Evolutionary conservation across 2,888 invertebrate genomes (phyloP).

Genomic region (Aradus depressus): DNA sequence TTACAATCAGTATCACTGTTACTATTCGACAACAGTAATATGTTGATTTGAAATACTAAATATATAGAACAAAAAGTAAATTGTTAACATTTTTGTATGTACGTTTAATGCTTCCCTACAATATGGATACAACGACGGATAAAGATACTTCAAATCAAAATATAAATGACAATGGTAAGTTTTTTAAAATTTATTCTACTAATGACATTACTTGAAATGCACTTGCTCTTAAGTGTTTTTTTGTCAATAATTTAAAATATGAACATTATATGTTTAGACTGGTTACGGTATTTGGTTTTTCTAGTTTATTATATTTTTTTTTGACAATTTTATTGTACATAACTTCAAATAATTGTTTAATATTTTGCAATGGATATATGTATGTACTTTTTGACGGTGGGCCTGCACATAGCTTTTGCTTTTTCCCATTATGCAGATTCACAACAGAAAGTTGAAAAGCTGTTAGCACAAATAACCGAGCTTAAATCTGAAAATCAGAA

Average conservation of each 20-base stretch:
- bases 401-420: constrained; percentile 21
- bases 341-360: constrained; percentile 7
- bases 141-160: constrained; percentile 2
- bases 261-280: constrained; percentile 4
- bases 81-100: too few species aligned
- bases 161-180: constrained; percentile 17
- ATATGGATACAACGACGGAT: constrained; percentile 14
- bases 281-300: constrained; percentile 2
- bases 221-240: constrained; percentile 17
- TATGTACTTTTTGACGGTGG: too few species aligned
- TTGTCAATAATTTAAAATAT: not conserved
- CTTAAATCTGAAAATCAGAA: constrained; percentile 46
- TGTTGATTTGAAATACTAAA: too few species aligned
- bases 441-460: constrained; percentile 27
- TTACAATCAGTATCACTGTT: too few species aligned
- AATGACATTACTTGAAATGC: constrained; percentile 1
- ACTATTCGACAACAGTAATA: too few species aligned
- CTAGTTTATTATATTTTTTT: constrained; percentile 7
- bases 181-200: too few species aligned
- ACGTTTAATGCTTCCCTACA: too few species aligned
- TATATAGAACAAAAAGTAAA: too few species aligned
- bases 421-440: constrained; percentile 25
- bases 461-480: constrained; percentile 29
- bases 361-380: too few species aligned
- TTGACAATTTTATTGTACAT: constrained; percentile 9